phyloP scores from a whole-genome alignment of 2,797 vertebrate species.

The Myripristis jacobus region DNA sequence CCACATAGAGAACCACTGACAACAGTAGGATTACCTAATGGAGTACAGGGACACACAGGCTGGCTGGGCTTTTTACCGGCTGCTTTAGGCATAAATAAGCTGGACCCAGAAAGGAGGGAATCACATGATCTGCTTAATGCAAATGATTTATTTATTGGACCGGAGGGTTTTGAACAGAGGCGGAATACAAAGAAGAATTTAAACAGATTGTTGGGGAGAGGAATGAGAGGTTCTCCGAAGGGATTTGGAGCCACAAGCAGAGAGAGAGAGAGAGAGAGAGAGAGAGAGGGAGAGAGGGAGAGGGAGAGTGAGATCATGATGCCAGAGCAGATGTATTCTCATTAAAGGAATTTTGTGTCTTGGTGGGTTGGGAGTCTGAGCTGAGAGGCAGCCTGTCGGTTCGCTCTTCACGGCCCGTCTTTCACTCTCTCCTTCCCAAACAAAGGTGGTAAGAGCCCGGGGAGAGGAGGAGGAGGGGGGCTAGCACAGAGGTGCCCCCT shows the following conservation, averaged over 20 bases:
- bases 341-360: constrained; percentile 72
- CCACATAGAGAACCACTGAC: constrained; percentile 63
- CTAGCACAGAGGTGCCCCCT: constrained; percentile 79
- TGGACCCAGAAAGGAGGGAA: constrained; percentile 2
- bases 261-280: neutral
- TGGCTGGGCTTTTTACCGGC: constrained; percentile 26
- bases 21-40: constrained; percentile 59
- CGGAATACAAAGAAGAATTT: constrained; percentile 20
- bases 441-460: constrained; percentile 73
- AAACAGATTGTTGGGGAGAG: constrained; percentile 33
- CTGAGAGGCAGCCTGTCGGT: constrained; percentile 59
- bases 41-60: constrained; percentile 41
- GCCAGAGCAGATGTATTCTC: constrained; percentile 71
- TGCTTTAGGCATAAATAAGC: constrained; percentile 45
- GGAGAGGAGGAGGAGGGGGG: constrained; percentile 40
- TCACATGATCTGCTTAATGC: neutral
- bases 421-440: constrained; percentile 40
- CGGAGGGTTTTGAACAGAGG: constrained; percentile 27
- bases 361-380: constrained; percentile 43
- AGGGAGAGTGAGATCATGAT: constrained; percentile 37
- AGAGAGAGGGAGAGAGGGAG: neutral
- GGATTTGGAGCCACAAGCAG: constrained; percentile 33
- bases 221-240: constrained; percentile 20
- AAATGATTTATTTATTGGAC: neutral
- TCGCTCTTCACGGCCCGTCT: constrained; percentile 67